phyloP scores from a whole-genome alignment of 2,888 invertebrate genomes.

The Nymphalis c-album region DNA sequence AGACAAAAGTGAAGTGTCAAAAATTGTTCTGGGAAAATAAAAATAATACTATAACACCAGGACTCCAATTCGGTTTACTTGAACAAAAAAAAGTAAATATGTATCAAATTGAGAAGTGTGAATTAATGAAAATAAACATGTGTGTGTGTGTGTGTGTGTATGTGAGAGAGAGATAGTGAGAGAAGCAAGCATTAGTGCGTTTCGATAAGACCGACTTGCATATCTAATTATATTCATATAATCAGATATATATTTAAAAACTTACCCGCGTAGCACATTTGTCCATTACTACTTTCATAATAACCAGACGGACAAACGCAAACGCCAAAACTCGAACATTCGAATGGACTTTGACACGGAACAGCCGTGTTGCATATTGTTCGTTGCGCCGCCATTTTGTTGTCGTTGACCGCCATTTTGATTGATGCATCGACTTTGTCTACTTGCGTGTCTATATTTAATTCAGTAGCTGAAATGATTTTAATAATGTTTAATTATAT shows the following conservation, averaged over 20 bases:
- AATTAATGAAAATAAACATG: too few relatives aligned
- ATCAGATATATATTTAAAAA: neutral
- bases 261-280: constrained; percentile 63
- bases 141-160: too few relatives aligned
- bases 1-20: too few relatives aligned
- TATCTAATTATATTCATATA: too few relatives aligned
- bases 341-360: constrained; percentile 50
- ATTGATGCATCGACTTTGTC: neutral
- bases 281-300: constrained; percentile 48
- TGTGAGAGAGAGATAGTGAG: too few relatives aligned
- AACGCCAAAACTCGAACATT: constrained; percentile 52
- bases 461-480: constrained; percentile 1
- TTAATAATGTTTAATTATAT: neutral
- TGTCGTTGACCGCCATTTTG: neutral
- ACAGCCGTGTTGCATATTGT: constrained; percentile 41
- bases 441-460: neutral
- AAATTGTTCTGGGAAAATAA: too few relatives aligned
- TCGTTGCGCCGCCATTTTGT: constrained; percentile 38
- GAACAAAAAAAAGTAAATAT: too few relatives aligned
- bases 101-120: too few relatives aligned
- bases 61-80: too few relatives aligned
- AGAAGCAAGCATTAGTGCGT: too few relatives aligned
- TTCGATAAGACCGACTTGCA: too few relatives aligned
- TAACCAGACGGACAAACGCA: constrained; percentile 69
- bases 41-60: too few relatives aligned